A percentile compares a stretch with the other conserved stretches of the same genome.
phyloP scores from a whole-genome alignment of 2,113 vertebrate species.

The Tachycineta bicolor region DNA sequence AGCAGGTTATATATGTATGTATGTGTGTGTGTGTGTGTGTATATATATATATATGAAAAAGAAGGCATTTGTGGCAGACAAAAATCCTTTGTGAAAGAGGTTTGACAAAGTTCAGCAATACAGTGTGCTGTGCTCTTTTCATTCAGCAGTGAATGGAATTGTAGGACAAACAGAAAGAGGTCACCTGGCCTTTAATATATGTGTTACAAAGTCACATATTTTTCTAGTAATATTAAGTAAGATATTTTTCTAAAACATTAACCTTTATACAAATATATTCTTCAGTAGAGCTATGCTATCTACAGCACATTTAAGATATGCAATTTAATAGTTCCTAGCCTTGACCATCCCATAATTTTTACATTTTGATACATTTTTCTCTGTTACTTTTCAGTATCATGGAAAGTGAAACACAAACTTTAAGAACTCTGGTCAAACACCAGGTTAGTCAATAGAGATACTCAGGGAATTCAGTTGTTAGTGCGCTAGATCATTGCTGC shows the following conservation, averaged over 20 bases:
- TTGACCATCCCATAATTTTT: background rate
- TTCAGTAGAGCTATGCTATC: background rate
- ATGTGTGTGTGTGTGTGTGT: too few species aligned
- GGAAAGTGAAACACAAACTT: background rate
- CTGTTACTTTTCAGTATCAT: background rate
- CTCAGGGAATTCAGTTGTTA: background rate
- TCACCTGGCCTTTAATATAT: background rate
- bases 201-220: rapidly evolving
- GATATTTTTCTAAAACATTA: background rate
- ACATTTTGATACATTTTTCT: background rate
- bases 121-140: background rate
- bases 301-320: background rate
- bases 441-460: background rate
- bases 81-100: background rate
- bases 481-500: background rate
- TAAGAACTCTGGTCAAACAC: background rate
- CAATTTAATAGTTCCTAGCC: background rate
- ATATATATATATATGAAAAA: background rate
- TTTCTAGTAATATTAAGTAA: background rate
- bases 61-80: background rate
- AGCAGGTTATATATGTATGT: background rate
- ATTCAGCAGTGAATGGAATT: background rate
- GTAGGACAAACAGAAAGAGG: background rate
- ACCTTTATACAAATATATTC: background rate
- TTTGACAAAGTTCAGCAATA: background rate